These are phyloP conservation scores for Callorhinus ursinus DNA, from an alignment of 2,113 vertebrate species.

Conservation along the genomic window DNA sequence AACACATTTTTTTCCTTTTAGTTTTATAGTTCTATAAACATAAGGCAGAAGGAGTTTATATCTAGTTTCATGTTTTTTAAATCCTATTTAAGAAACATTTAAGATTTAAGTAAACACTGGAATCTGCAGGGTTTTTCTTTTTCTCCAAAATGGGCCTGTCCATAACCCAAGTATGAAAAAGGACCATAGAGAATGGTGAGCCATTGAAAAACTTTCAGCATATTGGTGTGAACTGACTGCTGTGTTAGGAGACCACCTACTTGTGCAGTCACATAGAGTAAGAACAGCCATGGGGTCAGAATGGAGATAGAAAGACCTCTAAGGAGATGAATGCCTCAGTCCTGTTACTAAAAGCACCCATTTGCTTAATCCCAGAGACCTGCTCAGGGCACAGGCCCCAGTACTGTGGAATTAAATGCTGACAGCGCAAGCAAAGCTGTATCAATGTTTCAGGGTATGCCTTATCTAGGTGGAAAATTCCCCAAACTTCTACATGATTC, in stretches of 20 bases:
- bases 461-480: not conserved
- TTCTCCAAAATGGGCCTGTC: not conserved
- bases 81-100: not conserved
- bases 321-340: not conserved
- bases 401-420: not conserved
- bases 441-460: not conserved
- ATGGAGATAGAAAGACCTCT: not conserved
- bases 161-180: not conserved
- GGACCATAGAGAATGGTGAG: fast-evolving
- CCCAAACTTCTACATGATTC: not conserved
- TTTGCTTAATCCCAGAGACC: not conserved
- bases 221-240: not conserved
- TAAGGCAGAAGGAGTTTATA: not conserved
- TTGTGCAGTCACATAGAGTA: not conserved
- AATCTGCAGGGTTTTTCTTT: conserved; percentile 22
- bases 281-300: not conserved
- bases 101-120: not conserved
- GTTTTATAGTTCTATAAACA: not conserved
- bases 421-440: not conserved
- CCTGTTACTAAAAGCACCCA: not conserved
- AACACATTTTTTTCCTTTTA: not conserved
- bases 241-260: not conserved
- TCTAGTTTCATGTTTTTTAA: not conserved
- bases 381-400: not conserved
- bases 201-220: not conserved